Evolutionary conservation across 2,113 vertebrate genomes (phyloP), one percentile per base, ranked within the genome.

Genomic region (Ellobius talpinus): DNA sequence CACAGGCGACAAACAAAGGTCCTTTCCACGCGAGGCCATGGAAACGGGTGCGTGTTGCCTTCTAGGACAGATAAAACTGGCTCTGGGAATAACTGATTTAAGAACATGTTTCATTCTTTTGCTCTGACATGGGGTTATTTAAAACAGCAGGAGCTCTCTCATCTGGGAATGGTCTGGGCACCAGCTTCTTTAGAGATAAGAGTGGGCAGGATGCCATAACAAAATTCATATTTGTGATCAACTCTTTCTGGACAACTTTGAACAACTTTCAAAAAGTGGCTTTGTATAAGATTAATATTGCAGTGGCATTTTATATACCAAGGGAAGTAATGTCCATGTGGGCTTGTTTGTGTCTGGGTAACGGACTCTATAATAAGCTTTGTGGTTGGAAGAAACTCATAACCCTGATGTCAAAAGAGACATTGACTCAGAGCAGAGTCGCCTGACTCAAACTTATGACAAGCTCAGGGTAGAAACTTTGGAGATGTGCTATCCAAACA

Each of bases 291-390:
- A 79, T 87, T 10, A 89, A 93, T 92, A 90, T 87, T 82, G 95
- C 87, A 76, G 36, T 91, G 73, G 68, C 89, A 94, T 13, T 96
- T 94, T 96, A 92, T 47, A 87, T 58, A 86, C n/a, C 70, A 82
- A 93, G 94, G 89, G 91, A 95, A 89, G 86, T 58, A 97, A 85
- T 94, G 39, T 87, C 94, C 21, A 72, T 78, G 87, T 97, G 96
- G 97, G 90, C 90, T 96, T 97, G 58, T 95, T 97, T 95, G 24
- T 97, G 74, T 95, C 79, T 97, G 89, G 3, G 65, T 97, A 92
- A 39, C 50, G 95, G 95, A 94, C 96, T 98, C 96, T 76, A 72
- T 86, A 93, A 89, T 74, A 55, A 0, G 66, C 77, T 97, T 2
- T 94, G 97, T 97, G 95, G 92, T 72, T 94, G 45, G 72, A n/a